A percentile compares a stretch with the other conserved stretches of the same genome.
These are phyloP conservation scores for Neotoxoptera formosana DNA, from an alignment of 1,140 invertebrate genomes.

Conservation along the genomic window DNA sequence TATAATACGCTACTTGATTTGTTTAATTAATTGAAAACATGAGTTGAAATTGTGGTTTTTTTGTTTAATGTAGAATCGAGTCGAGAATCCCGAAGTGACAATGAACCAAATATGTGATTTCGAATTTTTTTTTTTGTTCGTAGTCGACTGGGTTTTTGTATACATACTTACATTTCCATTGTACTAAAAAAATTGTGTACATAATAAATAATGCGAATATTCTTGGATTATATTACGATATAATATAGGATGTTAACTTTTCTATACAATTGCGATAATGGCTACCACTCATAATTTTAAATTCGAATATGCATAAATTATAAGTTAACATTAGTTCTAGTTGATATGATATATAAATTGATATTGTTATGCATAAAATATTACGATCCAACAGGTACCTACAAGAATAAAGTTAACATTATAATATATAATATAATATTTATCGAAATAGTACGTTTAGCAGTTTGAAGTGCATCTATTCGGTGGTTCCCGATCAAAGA, in stretches of 20 bases:
- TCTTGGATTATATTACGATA: not conserved
- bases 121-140: not conserved
- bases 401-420: not conserved
- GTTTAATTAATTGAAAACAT: not conserved
- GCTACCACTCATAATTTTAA: not conserved
- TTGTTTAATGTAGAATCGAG: not conserved
- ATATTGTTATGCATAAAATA: not conserved
- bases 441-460: not conserved
- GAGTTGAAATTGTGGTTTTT: constrained; percentile 16
- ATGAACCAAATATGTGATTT: not conserved
- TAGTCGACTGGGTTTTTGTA: not conserved
- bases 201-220: not conserved
- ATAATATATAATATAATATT: not conserved
- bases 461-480: not conserved
- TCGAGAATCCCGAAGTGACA: not conserved
- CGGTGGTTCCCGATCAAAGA: not conserved
- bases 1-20: not conserved
- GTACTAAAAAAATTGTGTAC: not conserved
- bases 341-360: not conserved
- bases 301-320: not conserved
- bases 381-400: not conserved
- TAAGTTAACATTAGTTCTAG: not conserved
- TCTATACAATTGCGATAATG: not conserved
- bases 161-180: not conserved
- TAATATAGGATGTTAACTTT: not conserved